Base-by-base conservation (phyloP, 2,888 invertebrate species). In the Aphidius colemani region DNA sequence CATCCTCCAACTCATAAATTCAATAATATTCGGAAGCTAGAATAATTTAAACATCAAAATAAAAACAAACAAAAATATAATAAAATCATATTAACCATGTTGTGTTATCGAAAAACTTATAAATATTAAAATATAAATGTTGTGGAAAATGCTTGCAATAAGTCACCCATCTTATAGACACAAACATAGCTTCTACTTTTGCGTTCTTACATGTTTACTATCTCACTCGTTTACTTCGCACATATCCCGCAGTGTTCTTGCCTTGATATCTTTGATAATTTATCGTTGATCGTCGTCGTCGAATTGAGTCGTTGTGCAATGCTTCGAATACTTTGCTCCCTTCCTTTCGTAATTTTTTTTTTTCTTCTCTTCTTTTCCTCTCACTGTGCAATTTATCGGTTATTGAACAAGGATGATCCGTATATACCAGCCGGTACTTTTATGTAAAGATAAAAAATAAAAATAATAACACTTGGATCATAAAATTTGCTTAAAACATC, bases 291-390 rank as follows among this genome's bases (percentile, higher is more conserved):
- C 53, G 43, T 53, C 41, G 53, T 40, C 56, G 53, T 56, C 44
- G 46, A 57, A 57, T 57, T 57, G 57, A 57, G 57, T 46, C 13
- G 48, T 48, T 57, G 57, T 57, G 57, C 30, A 57, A 57, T 57
- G 46, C 43, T 44, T 30, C 30, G 43, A 41, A 56, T 43, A 56
- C 43, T 56, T 43, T 18, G 13, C 44, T 43, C 44, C 11, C 41
- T n/a, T 53, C 53, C 7, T 2, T 13, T 56, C 44, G 11, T 11
- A 55, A 55, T 10, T 13, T 3, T 7, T 39, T 7, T 39, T 30
- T 46, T 57, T 57, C 10, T 30, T 57, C 18, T 45, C 18, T 57
- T 30, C 2, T n/a, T 18, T 30, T 13, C 8, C 10, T 13, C 7
- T 51, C 30, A 5, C 13, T 18, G 18, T 39, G 46, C 40, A 39